Percentiles rank a stretch among this genome's conserved stretches.
phyloP scores from a whole-genome alignment of 2,113 vertebrate species.

The Tautogolabrus adspersus region DNA sequence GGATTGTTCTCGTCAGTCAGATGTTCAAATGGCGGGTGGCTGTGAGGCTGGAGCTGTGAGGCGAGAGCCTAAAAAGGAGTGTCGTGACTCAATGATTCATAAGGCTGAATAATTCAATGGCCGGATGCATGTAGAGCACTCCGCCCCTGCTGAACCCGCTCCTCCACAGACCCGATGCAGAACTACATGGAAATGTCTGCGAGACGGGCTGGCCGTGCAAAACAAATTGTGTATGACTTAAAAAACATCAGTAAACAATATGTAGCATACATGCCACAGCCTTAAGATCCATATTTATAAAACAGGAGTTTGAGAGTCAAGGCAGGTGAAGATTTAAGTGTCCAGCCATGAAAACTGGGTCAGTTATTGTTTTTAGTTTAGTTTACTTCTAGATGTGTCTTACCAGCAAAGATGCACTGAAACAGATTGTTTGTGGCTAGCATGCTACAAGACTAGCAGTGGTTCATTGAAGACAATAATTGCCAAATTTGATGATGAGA shows the following conservation, averaged over 20 bases:
- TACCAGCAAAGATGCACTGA: neutral
- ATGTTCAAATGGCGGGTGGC: constrained; percentile 55
- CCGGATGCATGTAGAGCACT: constrained; percentile 77
- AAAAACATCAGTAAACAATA: neutral
- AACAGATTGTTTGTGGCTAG: neutral
- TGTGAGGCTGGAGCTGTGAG: constrained; percentile 64
- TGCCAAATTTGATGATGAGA: no score
- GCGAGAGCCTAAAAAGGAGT: constrained; percentile 75
- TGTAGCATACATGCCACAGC: neutral
- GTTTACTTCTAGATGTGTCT: neutral
- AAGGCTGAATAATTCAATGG: constrained; percentile 84
- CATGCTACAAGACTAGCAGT: neutral
- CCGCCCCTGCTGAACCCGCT: constrained; percentile 75
- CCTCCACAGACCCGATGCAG: constrained; percentile 53
- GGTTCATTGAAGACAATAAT: no score
- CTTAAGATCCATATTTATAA: neutral
- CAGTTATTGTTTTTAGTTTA: neutral
- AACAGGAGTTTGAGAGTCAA: neutral
- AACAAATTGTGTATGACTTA: neutral
- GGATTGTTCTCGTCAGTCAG: constrained; percentile 47
- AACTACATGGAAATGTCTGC: constrained; percentile 51
- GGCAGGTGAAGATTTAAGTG: neutral
- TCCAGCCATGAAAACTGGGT: constrained; percentile 8
- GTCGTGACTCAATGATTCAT: constrained; percentile 83
- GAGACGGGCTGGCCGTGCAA: constrained; percentile 13